These are phyloP conservation scores for Phyllotreta cruciferae DNA, from an alignment of 2,888 invertebrate genomes.

Conservation along the genomic window DNA sequence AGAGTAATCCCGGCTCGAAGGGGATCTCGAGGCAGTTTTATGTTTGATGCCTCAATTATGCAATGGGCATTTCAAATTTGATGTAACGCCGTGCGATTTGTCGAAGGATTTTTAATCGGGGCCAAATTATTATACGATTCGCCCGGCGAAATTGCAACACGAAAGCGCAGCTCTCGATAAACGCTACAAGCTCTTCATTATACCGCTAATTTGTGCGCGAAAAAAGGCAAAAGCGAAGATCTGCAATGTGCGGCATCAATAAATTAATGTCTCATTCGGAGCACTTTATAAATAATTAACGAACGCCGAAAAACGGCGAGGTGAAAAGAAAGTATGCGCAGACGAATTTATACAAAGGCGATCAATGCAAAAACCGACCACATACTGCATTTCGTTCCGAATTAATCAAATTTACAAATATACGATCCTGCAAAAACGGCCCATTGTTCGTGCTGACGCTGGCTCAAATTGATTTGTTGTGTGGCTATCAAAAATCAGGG, in stretches of 20 bases:
- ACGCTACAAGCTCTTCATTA: conserved; percentile 8
- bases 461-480: conserved; percentile 45
- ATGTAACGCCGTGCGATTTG: too few relatives aligned
- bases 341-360: conserved; percentile 39
- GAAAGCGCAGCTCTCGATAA: not conserved
- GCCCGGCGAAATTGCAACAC: too few relatives aligned
- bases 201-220: conserved; percentile 9
- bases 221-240: conserved; percentile 13
- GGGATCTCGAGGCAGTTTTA: conserved; percentile 20
- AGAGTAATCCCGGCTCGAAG: conserved; percentile 40
- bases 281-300: conserved; percentile 50
- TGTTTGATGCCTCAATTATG: conserved; percentile 38
- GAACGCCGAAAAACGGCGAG: conserved; percentile 40
- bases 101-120: too few relatives aligned
- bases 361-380: conserved; percentile 38
- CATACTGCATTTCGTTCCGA: conserved; percentile 39
- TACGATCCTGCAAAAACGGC: conserved; percentile 36
- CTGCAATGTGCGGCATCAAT: conserved; percentile 35
- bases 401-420: conserved; percentile 45
- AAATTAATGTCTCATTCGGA: conserved; percentile 44
- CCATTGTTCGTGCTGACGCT: conserved; percentile 40
- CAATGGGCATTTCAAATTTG: conserved; percentile 3
- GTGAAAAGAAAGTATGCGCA: conserved; percentile 45
- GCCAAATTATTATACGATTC: too few relatives aligned
- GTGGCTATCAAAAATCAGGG: conserved; percentile 16